Evolutionary conservation across 2,888 invertebrate species (phyloP).

Genomic region (Eledone cirrhosa): DNA sequence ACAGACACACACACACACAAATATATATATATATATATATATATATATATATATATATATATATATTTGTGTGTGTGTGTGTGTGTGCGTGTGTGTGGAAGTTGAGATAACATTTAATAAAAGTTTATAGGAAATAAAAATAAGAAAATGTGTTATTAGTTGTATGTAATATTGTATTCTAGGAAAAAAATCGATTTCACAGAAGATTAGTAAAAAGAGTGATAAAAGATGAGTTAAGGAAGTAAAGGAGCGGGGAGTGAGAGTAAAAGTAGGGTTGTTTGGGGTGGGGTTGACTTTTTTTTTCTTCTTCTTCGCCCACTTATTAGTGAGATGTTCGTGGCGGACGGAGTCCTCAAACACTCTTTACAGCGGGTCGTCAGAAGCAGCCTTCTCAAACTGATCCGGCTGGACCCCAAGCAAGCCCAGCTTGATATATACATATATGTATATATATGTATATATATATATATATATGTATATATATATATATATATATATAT

Average conservation of each 20-base stretch:
- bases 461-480: background rate
- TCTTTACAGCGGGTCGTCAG: too few species aligned
- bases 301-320: background rate
- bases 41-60: background rate
- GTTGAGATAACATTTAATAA: background rate
- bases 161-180: background rate
- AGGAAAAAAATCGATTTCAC: background rate
- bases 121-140: background rate
- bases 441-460: background rate
- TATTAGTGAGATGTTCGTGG: too few species aligned
- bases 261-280: background rate
- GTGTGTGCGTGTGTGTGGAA: background rate
- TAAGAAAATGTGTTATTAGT: background rate
- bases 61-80: background rate
- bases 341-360: too few species aligned
- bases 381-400: too few species aligned
- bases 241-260: background rate
- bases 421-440: background rate
- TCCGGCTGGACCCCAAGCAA: background rate
- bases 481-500: background rate
- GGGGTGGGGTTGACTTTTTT: background rate
- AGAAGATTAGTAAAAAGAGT: background rate
- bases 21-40: background rate
- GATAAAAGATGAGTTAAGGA: background rate
- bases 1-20: background rate